These are phyloP conservation scores for Moxostoma hubbsi DNA, from an alignment of 2,797 vertebrate genomes.

Conservation along the genomic window DNA sequence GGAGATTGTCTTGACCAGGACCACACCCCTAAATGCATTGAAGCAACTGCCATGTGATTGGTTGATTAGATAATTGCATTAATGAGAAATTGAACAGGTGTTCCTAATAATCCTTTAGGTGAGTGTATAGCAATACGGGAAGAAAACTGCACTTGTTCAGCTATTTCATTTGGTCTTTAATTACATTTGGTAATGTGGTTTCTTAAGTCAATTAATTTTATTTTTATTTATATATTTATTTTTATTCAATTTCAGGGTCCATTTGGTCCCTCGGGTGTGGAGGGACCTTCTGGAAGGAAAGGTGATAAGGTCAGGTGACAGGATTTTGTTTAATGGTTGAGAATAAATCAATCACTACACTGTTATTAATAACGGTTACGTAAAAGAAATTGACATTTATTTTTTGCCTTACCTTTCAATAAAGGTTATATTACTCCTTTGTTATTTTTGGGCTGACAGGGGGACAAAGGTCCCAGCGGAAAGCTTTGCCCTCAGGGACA, in stretches of 20 bases:
- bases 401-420: too few species aligned
- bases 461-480: conserved; percentile 73
- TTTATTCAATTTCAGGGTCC: conserved; percentile 73
- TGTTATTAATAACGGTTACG: not conserved
- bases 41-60: too few species aligned
- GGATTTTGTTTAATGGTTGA: not conserved
- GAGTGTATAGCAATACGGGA: too few species aligned
- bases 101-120: too few species aligned
- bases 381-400: not conserved
- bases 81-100: too few species aligned
- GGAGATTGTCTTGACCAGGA: too few species aligned
- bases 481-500: conserved; percentile 64
- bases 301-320: conserved; percentile 81
- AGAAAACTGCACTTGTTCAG: too few species aligned
- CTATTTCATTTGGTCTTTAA: too few species aligned
- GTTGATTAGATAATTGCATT: too few species aligned
- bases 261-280: conserved; percentile 72
- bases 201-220: not conserved
- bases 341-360: not conserved
- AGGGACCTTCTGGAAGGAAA: conserved; percentile 80
- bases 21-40: too few species aligned
- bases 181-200: too few species aligned
- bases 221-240: not conserved
- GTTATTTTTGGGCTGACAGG: conserved; percentile 63
- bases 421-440: not conserved